Percentiles rank a stretch among this genome's conserved stretches.
Evolutionary conservation across 2,888 invertebrate genomes (phyloP).

Genomic region (Agriopis marginaria): DNA sequence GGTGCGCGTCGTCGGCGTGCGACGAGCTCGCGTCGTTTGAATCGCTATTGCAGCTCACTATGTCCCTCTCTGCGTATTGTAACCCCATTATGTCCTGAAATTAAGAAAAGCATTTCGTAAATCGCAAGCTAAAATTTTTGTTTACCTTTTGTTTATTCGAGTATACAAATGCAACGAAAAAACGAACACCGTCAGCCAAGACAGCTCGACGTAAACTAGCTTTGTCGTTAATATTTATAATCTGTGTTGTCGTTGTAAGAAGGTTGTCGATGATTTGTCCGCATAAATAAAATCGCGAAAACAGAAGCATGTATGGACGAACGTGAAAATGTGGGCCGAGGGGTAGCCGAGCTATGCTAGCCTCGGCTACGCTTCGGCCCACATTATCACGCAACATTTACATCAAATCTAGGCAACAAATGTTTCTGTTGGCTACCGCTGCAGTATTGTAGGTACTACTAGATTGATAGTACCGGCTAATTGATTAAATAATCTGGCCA

Average conservation of each 20-base stretch:
- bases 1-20: conserved; percentile 56
- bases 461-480: not conserved
- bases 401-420: too few relatives aligned
- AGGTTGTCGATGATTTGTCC: not conserved
- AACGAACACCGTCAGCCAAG: too few relatives aligned
- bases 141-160: not conserved
- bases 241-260: not conserved
- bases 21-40: conserved; percentile 72
- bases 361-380: too few relatives aligned
- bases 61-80: conserved; percentile 73
- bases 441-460: too few relatives aligned
- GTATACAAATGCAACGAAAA: not conserved
- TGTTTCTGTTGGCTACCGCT: too few relatives aligned
- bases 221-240: too few relatives aligned
- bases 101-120: conserved; percentile 42
- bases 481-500: not conserved
- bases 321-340: too few relatives aligned
- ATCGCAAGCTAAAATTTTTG: not conserved
- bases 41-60: conserved; percentile 76
- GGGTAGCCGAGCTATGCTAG: too few relatives aligned
- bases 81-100: conserved; percentile 79
- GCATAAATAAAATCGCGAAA: not conserved
- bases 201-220: too few relatives aligned
- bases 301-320: too few relatives aligned
- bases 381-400: too few relatives aligned